Evolutionary conservation across 2,888 invertebrate species (phyloP), one percentile per base, ranked within the genome.

Genomic region (Andrena marginata): DNA sequence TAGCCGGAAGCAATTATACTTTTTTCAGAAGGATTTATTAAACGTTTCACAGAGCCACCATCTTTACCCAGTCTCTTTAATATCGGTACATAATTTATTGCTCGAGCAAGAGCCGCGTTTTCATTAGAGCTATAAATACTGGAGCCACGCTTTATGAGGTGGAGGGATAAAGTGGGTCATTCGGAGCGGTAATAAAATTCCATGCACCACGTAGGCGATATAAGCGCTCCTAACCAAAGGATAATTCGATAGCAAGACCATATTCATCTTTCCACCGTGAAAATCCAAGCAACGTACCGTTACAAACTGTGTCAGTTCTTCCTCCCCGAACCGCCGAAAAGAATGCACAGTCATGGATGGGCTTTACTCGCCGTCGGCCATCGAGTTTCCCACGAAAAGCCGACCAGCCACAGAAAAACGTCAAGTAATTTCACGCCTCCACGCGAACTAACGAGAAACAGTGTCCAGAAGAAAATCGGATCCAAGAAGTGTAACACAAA

Each of bases 1-100:
- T 71, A 85, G 85, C 80, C 86, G 87, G 87, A 87, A 87, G 86
- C 81, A 83, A 87, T 87, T 86, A 84, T 75, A 59, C 62, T 72
- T 77, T 70, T 70, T 79, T 31, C 74, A 49, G 72, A 81, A 85
- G 73, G 83, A 85, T 87, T 81, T 86, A 82, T 83, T 74, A 82
- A 85, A 84, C 84, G 78, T 82, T 84, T 60, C 70, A 23, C 67
- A 68, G 56, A 65, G 54, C 73, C 65, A 56, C 20, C 59, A 29
- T 10, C 26, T 63, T 48, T 31, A 8, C 13, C 48, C 23, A 35
- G 49, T 26, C 54, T 23, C 33, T 49, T 82, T 74, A 78, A 82
- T 77, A 82, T 82, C 77, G 71, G 59, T 35, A 35, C 64, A 42
- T 68, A 82, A 77, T 84, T 82, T 77, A 77, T 77, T 60, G 42